phyloP scores from a whole-genome alignment of 2,113 vertebrate genomes.

The Mugil cephalus region DNA sequence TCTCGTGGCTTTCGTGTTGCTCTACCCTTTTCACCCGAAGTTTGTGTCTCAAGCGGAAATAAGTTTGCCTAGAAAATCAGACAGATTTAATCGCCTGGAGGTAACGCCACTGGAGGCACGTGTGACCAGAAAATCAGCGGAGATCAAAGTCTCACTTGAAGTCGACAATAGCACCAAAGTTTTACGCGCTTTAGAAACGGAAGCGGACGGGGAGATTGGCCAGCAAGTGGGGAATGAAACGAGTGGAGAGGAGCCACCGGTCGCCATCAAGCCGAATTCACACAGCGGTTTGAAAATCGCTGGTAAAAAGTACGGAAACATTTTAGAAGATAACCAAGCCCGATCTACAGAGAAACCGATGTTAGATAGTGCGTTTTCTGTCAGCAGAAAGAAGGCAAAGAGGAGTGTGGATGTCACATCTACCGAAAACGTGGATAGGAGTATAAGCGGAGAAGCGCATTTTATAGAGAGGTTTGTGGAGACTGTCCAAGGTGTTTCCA shows the following conservation, averaged over 20 bases:
- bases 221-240: constrained; percentile 27
- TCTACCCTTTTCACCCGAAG: constrained; percentile 56
- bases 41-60: constrained; percentile 70
- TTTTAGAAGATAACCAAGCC: background rate
- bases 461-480: constrained; percentile 59
- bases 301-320: constrained; percentile 46
- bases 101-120: constrained; percentile 23
- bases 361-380: constrained; percentile 13
- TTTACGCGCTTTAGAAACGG: constrained; percentile 42
- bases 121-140: constrained; percentile 14
- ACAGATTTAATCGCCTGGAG: constrained; percentile 49
- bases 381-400: constrained; percentile 35
- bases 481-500: constrained; percentile 76
- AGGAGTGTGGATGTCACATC: constrained; percentile 48
- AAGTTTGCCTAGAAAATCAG: constrained; percentile 58
- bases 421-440: constrained; percentile 59
- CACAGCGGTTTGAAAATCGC: background rate
- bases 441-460: constrained; percentile 49
- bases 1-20: constrained; percentile 50
- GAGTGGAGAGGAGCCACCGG: constrained; percentile 16
- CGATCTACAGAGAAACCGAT: background rate
- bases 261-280: constrained; percentile 21
- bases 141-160: constrained; percentile 28
- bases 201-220: constrained; percentile 5
- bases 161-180: constrained; percentile 49